Base-by-base conservation (phyloP, 2,113 vertebrate genomes). In the Cisticola juncidis region DNA sequence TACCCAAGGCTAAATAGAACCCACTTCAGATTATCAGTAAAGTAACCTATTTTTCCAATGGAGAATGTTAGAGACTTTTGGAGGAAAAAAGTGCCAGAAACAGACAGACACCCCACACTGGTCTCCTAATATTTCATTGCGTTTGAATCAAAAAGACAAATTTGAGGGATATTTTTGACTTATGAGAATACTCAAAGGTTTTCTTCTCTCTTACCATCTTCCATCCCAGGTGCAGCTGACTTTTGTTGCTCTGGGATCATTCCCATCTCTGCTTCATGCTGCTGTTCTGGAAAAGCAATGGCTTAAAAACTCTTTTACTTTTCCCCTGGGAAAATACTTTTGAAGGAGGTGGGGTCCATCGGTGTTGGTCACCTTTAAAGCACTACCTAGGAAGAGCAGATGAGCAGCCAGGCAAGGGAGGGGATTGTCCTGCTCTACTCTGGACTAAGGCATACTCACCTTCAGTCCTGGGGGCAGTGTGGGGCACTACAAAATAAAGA, bases 361-460 rank as follows among this genome's bases (percentile, higher is more conserved):
- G 0, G 4, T 25, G 4, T 40, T 53, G 45, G 2, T 60, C 3
- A 6, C 16, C 47, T 81, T 68, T 53, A 47, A 47, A 68, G 9
- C 28, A 47, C 17, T 28, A 24, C 7, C 10, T 73, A 36, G 14
- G 14, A 74, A 88, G 12, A 38, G 5, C 16, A 53, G 24, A 38
- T 28, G 28, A 53, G 24, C 24, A 68, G 24, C 20, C 5, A 18
- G 42, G 20, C 15, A 35, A 66, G 29, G 16, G 35, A 57, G 35
- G 28, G 12, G 15, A 74, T 29, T 56, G 19, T 57, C 15, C 29
- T 0, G 0, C n/a, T 20, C 12, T 65, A 5, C 42, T 74, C 35
- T 35, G 29, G 29, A 2, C n/a, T 47, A 6, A 5, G 10, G 6
- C 0, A 0, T 12, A 17, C 6, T 35, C 12, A 24, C 6, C 50